Conservation (phyloP, 2,888 invertebrate species). For the Metallyticus violacea region DNA sequence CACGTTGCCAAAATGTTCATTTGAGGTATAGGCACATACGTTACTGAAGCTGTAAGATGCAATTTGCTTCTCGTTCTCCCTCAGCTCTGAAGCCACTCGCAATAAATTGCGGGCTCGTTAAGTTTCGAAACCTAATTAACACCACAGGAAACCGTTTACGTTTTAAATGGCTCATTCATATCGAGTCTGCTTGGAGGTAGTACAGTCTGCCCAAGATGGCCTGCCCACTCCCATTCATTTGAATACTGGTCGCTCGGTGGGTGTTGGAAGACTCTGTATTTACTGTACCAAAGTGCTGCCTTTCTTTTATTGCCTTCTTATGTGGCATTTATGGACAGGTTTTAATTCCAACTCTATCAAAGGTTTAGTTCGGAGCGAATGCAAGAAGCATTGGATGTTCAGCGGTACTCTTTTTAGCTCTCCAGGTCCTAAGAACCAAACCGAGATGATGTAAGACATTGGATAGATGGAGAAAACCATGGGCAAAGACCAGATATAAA, state of each 20-base stretch:
- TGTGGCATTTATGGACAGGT: neutral
- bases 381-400: no score
- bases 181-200: neutral
- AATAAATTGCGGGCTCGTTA: conserved; percentile 18
- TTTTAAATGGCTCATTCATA: conserved; percentile 6
- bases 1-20: no score
- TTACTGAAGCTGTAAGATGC: no score
- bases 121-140: conserved; percentile 19
- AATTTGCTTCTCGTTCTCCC: neutral
- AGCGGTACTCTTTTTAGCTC: neutral
- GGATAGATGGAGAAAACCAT: no score
- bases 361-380: neutral
- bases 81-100: neutral
- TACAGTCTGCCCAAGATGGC: neutral
- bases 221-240: neutral
- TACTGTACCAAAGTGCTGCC: neutral
- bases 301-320: neutral
- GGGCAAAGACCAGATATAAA: no score
- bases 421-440: no score
- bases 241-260: neutral
- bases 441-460: neutral
- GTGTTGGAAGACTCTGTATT: neutral
- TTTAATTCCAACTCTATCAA: neutral
- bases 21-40: no score
- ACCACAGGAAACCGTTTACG: conserved; percentile 11